Base-by-base conservation (phyloP, 2,888 invertebrate genomes). In the Melanotus villosus region DNA sequence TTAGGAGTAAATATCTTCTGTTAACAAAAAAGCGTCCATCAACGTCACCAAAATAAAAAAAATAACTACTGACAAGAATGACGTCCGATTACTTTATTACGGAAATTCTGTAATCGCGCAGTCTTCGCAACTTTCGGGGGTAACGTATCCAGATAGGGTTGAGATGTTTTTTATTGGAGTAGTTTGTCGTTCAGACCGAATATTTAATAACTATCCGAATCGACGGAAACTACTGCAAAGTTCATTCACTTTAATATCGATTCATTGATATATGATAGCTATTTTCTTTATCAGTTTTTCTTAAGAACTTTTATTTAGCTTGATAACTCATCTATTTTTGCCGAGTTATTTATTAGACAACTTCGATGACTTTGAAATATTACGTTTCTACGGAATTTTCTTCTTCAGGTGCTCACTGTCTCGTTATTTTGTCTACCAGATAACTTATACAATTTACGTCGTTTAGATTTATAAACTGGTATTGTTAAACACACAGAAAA, bases 311-410 rank as follows among this genome's bases (percentile, higher is more conserved):
- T 41, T 58, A 41, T 58, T 43, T 26, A 19, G 62, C 50, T 52
- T 62, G 62, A 62, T 62, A 62, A 62, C 36, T 62, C 62, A 62
- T 62, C 52, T 62, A 62, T 62, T 62, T 36, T 52, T 62, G 52
- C 32, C 34, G 32, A 19, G 36, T 23, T 58, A 41, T 26, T 58
- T 58, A 58, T 58, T 41, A 34, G 34, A 52, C 30, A 52, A 52
- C 52, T 52, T 26, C 18, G 5, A 16, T n/a, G 45, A 18, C 34
- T 52, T 16, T 52, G 52, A 52, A 52, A 52, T 52, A 52, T 52
- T 34, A 18, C 10, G 18, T 32, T 19, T 14, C 18, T 41, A 14
- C 16, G 14, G 41, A 41, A 26, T 14, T 41, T 41, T 18, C 41
- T 41, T 7, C 41, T 26, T 26, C 26, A 26, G 26, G 16, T 41